Evolutionary conservation across 2,888 invertebrate genomes (phyloP).

Genomic region (Noctua comes): DNA sequence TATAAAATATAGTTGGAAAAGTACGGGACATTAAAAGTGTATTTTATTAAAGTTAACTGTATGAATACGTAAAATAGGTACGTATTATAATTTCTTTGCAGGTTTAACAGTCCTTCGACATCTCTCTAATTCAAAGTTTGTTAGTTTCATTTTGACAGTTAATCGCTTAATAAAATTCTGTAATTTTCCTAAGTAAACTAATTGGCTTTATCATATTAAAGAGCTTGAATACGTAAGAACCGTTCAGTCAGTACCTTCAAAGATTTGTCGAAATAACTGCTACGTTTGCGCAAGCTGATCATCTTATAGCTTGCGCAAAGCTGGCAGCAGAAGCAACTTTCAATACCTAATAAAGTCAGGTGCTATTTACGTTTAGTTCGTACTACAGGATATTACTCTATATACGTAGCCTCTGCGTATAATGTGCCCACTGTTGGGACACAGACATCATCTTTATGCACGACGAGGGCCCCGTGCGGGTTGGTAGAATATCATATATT

Average conservation of each 20-base stretch:
- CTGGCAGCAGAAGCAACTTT: conserved; percentile 4
- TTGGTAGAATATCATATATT: background rate
- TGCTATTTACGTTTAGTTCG: background rate
- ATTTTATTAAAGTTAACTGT: conserved; percentile 42
- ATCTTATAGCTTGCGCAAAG: conserved; percentile 1
- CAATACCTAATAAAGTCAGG: conserved; percentile 6
- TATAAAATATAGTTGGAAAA: conserved; percentile 48
- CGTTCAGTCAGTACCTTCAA: background rate
- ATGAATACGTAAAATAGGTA: conserved; percentile 1
- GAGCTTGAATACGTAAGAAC: background rate
- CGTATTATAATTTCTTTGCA: conserved; percentile 3
- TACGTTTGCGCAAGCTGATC: background rate
- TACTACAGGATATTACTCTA: background rate
- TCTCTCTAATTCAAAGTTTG: background rate
- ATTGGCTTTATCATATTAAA: background rate
- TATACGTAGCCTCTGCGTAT: background rate
- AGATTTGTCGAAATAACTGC: background rate
- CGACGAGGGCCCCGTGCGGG: background rate
- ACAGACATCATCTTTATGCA: background rate
- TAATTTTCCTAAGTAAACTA: background rate
- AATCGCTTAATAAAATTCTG: background rate
- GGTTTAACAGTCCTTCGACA: background rate
- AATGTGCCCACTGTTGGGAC: background rate
- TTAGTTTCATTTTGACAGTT: background rate
- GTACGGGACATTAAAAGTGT: conserved; percentile 46